Conservation (phyloP, 2,797 vertebrate species). For the Acanthornis magna region DNA sequence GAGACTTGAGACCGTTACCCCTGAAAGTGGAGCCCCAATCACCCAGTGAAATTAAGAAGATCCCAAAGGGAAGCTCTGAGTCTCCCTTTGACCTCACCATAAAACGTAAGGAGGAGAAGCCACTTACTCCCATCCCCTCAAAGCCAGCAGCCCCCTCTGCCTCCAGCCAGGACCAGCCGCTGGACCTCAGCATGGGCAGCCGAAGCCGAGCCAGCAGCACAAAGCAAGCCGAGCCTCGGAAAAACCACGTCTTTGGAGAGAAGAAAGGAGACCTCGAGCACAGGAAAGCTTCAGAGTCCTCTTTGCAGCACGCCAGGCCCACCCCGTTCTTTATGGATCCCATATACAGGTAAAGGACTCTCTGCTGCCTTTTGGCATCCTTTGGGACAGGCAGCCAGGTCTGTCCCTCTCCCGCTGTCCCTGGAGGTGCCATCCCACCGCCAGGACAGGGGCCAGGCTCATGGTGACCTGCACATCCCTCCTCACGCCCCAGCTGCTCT, state of each 20-base stretch:
- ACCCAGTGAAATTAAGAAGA: slow-evolving; percentile 88
- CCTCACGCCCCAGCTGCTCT: not conserved
- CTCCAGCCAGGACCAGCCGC: slow-evolving; percentile 90
- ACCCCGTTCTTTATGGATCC: slow-evolving; percentile 99
- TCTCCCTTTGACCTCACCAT: slow-evolving; percentile 98
- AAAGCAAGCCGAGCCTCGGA: slow-evolving; percentile 82
- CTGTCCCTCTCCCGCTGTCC: fast-evolving
- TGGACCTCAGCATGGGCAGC: slow-evolving; percentile 93
- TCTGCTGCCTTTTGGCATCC: not conserved
- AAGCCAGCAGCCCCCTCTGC: slow-evolving; percentile 81
- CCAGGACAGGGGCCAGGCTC: not conserved
- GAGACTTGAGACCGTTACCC: slow-evolving; percentile 86
- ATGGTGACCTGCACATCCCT: fast-evolving
- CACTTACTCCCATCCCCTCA: slow-evolving; percentile 77
- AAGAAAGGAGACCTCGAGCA: slow-evolving; percentile 81
- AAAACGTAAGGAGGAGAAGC: slow-evolving; percentile 92
- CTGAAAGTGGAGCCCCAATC: slow-evolving; percentile 90
- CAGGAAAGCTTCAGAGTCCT: slow-evolving; percentile 85
- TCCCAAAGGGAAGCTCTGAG: slow-evolving; percentile 84
- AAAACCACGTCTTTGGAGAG: slow-evolving; percentile 85
- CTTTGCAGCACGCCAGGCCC: slow-evolving; percentile 94
- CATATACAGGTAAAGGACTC: slow-evolving; percentile 92
- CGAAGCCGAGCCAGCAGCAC: slow-evolving; percentile 82
- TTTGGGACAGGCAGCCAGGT: not conserved
- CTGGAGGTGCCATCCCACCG: not conserved